These are phyloP conservation scores for Synergus gifuensis DNA, from an alignment of 2,888 invertebrate genomes.

Conservation along the genomic window DNA sequence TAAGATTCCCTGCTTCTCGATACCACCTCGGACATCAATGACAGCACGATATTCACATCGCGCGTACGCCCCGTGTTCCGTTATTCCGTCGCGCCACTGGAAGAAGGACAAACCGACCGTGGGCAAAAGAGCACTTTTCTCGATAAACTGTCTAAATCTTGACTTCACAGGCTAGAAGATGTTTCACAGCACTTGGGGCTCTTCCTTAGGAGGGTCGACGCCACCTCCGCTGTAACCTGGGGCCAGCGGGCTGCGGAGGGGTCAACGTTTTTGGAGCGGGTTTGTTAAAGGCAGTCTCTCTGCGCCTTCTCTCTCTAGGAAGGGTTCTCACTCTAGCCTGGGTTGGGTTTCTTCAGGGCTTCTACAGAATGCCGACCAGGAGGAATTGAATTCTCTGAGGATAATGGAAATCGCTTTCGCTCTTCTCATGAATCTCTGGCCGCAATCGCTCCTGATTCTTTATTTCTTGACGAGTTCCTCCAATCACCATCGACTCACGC, in stretches of 20 bases:
- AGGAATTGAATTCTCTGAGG: background rate
- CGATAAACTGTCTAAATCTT: background rate
- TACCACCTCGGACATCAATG: constrained; percentile 71
- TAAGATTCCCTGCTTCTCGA: constrained; percentile 59
- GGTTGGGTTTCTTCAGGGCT: constrained; percentile 44
- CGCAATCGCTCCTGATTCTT: constrained; percentile 19
- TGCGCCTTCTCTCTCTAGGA: constrained; percentile 16
- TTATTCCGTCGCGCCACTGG: constrained; percentile 30
- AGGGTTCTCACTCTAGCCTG: constrained; percentile 30
- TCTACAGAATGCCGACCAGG: constrained; percentile 4
- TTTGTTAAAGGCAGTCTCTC: constrained; percentile 56
- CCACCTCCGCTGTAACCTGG: constrained; percentile 1
- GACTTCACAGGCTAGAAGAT: background rate
- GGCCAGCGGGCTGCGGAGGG: constrained; percentile 19
- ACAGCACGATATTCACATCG: constrained; percentile 73
- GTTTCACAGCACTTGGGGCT: background rate
- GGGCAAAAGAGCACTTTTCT: constrained; percentile 19
- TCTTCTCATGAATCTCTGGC: constrained; percentile 36
- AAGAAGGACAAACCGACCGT: background rate
- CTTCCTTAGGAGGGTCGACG: constrained; percentile 20
- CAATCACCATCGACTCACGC: constrained; percentile 9
- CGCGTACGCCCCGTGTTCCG: constrained; percentile 62
- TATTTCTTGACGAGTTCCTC: background rate
- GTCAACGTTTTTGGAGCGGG: constrained; percentile 72
- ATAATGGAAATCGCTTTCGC: constrained; percentile 19